phyloP scores from a whole-genome alignment of 2,113 vertebrate genomes.

The Chelonoidis abingdonii region DNA sequence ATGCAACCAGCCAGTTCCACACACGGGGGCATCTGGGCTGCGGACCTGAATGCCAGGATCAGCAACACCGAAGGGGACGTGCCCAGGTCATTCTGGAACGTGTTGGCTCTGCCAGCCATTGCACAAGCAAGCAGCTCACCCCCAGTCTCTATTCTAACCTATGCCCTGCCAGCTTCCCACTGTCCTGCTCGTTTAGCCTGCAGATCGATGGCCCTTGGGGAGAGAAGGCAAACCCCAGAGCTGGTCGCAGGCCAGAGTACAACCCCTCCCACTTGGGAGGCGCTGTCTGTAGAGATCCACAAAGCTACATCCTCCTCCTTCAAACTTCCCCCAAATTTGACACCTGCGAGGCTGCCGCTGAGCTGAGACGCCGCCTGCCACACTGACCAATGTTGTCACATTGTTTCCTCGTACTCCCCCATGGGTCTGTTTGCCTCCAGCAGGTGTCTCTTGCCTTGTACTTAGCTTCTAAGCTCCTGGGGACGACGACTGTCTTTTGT shows the following conservation, averaged over 20 bases:
- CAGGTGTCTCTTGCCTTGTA: background rate
- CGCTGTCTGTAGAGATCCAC: background rate
- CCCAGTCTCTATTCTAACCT: background rate
- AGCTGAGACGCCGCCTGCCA: background rate
- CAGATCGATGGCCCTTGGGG: background rate
- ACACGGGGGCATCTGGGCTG: background rate
- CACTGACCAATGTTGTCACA: background rate
- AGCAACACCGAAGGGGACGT: background rate
- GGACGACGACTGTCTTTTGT: background rate
- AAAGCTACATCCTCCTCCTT: background rate
- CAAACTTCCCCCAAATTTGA: background rate
- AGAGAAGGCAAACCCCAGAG: background rate
- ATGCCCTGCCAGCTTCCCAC: background rate
- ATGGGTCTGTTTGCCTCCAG: background rate
- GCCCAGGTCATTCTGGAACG: background rate
- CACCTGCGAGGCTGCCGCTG: background rate
- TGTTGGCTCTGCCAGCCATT: background rate
- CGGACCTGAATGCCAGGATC: background rate
- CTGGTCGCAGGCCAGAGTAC: background rate
- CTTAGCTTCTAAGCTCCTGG: background rate
- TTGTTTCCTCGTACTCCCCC: background rate
- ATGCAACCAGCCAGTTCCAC: background rate
- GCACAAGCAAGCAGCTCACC: background rate
- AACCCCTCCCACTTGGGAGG: background rate
- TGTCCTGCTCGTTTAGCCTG: background rate